phyloP scores from a whole-genome alignment of 2,888 invertebrate species.

The Folsomia manolachei region DNA sequence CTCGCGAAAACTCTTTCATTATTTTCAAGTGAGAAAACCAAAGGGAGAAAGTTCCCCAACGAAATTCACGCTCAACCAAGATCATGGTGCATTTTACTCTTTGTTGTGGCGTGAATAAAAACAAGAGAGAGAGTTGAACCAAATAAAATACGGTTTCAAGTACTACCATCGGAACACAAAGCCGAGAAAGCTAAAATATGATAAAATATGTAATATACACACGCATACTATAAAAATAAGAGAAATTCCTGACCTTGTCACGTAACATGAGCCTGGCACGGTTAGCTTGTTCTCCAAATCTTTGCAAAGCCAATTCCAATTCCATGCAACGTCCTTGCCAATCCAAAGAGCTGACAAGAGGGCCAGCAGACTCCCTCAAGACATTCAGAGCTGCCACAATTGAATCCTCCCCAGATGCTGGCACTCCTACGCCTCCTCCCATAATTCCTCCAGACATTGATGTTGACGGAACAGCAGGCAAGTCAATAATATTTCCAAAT shows the following conservation, averaged over 20 bases:
- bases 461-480: slow-evolving; percentile 9
- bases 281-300: slow-evolving; percentile 81
- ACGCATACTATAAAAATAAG: too few relatives aligned
- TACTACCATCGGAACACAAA: too few relatives aligned
- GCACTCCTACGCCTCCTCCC: neutral
- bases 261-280: slow-evolving; percentile 82
- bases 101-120: too few relatives aligned
- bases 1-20: too few relatives aligned
- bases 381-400: slow-evolving; percentile 38
- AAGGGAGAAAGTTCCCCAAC: too few relatives aligned
- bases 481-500: slow-evolving; percentile 29
- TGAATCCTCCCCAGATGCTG: slow-evolving; percentile 23
- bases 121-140: too few relatives aligned
- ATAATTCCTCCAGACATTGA: neutral
- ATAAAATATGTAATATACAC: too few relatives aligned
- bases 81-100: too few relatives aligned
- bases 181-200: too few relatives aligned
- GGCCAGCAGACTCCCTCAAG: slow-evolving; percentile 37
- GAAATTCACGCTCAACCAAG: too few relatives aligned
- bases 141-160: too few relatives aligned
- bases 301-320: slow-evolving; percentile 78
- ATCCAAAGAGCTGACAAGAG: slow-evolving; percentile 58
- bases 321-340: slow-evolving; percentile 88
- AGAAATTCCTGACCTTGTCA: slow-evolving; percentile 70
- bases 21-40: too few relatives aligned